Base-by-base conservation (phyloP, 2,888 invertebrate genomes). In the Diplolepis rosae region DNA sequence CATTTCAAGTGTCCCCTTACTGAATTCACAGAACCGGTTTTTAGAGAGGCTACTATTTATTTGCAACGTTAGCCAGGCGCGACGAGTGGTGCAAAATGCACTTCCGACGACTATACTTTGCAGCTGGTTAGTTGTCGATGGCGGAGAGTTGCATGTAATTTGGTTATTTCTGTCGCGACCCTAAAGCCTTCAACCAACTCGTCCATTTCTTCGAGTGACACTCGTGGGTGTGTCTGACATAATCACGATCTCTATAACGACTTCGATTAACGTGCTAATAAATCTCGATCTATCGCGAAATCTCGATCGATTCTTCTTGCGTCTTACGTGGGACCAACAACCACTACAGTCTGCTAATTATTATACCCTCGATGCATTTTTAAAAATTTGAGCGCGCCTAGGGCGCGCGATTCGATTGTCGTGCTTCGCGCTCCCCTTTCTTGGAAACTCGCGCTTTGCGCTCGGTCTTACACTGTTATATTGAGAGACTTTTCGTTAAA, bases 101-200 rank as follows among this genome's bases (percentile, higher is more conserved):
- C 71, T 76, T 73, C 71, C 76, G 71, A 75, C 71, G 74, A 74
- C 66, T 72, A 74, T 66, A 66, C 42, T 72, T 67, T 71, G 71
- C 73, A 72, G 74, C 71, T 74, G 54, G 73, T 74, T 68, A 72
- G 69, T 70, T 67, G 74, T 77, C 73, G 65, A 69, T 73, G 74
- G 71, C 70, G 68, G 71, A 72, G 77, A 72, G 77, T 74, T 77
- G 76, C 76, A 75, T 79, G 76, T 78, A 77, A 80, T 80, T 80
- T 77, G 74, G 80, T 79, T 80, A 80, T 80, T 80, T 79, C 72
- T 79, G 78, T 75, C 78, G 75, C 77, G 79, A 78, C 78, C 73
- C 72, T 76, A 72, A 66, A 76, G 73, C 66, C 76, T 73, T 77
- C 75, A 70, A 68, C 72, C 70, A 80, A 80, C 78, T 76, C 77